Evolutionary conservation across 2,797 vertebrate genomes (phyloP).

Genomic region (Jordanella pulchra): DNA sequence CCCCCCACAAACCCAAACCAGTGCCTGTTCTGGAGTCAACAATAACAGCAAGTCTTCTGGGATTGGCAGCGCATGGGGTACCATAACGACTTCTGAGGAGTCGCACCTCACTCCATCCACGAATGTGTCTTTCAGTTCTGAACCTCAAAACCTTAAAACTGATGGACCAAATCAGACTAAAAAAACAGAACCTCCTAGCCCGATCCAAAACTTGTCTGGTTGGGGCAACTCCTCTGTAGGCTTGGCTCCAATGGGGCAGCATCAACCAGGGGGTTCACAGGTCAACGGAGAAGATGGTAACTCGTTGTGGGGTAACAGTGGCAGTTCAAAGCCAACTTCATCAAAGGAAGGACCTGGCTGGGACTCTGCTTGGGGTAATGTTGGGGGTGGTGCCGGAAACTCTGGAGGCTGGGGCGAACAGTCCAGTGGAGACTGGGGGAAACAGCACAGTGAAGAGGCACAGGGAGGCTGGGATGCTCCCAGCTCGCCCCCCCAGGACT

Average conservation of each 20-base stretch:
- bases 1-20: constrained; percentile 71
- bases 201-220: constrained; percentile 88
- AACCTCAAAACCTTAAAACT: constrained; percentile 99
- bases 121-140: constrained; percentile 98
- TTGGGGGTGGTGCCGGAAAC: constrained; percentile 79
- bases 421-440: constrained; percentile 86
- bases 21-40: constrained; percentile 77
- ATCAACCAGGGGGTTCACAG: constrained; percentile 87
- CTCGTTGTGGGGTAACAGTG: constrained; percentile 88
- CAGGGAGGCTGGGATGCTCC: constrained; percentile 80
- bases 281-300: constrained; percentile 89
- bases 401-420: constrained; percentile 88
- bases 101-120: constrained; percentile 89
- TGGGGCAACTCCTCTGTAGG: constrained; percentile 82
- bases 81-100: constrained; percentile 86
- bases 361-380: constrained; percentile 89
- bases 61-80: constrained; percentile 90
- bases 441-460: constrained; percentile 77
- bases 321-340: constrained; percentile 85
- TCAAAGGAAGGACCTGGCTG: constrained; percentile 88
- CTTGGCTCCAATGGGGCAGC: constrained; percentile 86
- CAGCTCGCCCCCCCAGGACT: constrained; percentile 77
- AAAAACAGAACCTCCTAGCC: constrained; percentile 79
- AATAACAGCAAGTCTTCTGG: constrained; percentile 87
- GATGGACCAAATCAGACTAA: constrained; percentile 99